Conservation (phyloP, 1,140 invertebrate species). For the Cotesia glomerata region DNA sequence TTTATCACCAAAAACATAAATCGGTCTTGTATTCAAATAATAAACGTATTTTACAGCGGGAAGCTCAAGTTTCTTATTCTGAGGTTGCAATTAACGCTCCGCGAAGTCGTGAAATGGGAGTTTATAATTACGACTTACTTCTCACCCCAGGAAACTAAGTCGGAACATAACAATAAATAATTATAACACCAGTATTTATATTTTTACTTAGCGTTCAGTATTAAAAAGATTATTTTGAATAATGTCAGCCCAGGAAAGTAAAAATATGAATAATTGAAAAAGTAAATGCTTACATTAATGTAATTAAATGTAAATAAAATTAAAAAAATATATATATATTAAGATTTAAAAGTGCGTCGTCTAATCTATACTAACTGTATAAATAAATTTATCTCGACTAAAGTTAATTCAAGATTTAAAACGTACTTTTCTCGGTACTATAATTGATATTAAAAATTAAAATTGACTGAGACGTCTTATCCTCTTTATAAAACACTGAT, state of each 20-base stretch:
- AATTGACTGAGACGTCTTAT: not conserved
- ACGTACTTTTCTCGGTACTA: not conserved
- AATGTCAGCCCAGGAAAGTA: not conserved
- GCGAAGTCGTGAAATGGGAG: constrained; percentile 27
- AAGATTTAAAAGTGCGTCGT: too few species aligned
- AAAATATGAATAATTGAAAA: not conserved
- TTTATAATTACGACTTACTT: constrained; percentile 28
- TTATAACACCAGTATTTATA: constrained; percentile 23
- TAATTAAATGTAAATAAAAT: too few species aligned
- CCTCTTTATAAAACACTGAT: not conserved
- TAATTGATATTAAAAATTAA: constrained; percentile 25
- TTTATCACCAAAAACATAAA: not conserved
- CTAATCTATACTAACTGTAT: too few species aligned
- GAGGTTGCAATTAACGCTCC: constrained; percentile 28
- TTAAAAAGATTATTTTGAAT: not conserved
- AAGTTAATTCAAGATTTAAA: not conserved
- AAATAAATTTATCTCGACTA: constrained; percentile 7
- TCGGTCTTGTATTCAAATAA: not conserved
- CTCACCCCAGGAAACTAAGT: not conserved
- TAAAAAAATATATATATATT: too few species aligned
- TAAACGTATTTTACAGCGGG: not conserved
- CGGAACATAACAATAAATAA: constrained; percentile 25
- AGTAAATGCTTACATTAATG: not conserved
- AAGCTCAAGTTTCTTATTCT: constrained; percentile 14
- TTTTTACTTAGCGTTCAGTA: constrained; percentile 1